Percentiles rank a stretch among this genome's conserved stretches.
Conservation (phyloP, 1,140 invertebrate species). For the Drosophila navojoa region DNA sequence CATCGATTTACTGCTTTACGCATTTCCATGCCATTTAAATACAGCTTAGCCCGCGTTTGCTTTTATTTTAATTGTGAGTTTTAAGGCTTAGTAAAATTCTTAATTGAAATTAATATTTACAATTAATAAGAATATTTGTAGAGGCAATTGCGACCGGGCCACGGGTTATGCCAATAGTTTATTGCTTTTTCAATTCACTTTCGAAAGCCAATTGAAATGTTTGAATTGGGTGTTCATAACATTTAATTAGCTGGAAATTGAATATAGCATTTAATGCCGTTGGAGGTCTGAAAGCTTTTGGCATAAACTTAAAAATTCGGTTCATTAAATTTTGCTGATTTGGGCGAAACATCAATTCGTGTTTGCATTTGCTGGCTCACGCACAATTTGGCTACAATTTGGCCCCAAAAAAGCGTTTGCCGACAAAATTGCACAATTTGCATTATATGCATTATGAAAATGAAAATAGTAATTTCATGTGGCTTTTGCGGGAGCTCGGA, state of each 20-base stretch:
- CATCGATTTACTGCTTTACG: no score
- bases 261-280: slow-evolving; percentile 14
- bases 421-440: slow-evolving; percentile 37
- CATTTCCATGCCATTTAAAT: no score
- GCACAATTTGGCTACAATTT: slow-evolving; percentile 15
- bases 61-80: no score
- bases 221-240: slow-evolving; percentile 1
- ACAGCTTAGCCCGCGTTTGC: no score
- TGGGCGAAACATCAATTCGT: slow-evolving; percentile 22
- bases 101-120: no score
- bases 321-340: slow-evolving; percentile 46
- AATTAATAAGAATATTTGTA: no score
- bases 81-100: no score
- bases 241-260: slow-evolving; percentile 37
- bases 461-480: slow-evolving; percentile 13
- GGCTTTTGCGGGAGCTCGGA: not conserved
- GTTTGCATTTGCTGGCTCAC: slow-evolving; percentile 20
- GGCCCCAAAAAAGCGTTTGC: slow-evolving; percentile 19
- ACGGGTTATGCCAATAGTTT: not conserved
- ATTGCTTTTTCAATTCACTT: not conserved
- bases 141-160: no score
- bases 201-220: not conserved
- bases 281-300: slow-evolving; percentile 23
- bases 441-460: slow-evolving; percentile 28
- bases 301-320: slow-evolving; percentile 33